Evolutionary conservation across 2,797 vertebrate species (phyloP).

Genomic region (Spatula versicolor): DNA sequence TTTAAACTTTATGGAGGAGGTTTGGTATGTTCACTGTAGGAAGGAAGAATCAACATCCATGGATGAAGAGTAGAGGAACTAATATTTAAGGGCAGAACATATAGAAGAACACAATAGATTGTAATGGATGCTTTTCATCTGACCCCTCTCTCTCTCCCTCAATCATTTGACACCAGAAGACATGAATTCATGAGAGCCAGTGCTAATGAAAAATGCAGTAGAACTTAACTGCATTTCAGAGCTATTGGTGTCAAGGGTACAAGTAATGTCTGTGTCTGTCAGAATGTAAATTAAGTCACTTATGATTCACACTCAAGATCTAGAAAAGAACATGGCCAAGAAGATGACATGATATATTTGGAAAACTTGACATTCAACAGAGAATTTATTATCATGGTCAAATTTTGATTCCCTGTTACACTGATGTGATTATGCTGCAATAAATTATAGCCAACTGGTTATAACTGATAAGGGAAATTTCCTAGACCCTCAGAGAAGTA

Average conservation of each 20-base stretch:
- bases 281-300: background rate
- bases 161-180: conserved; percentile 4
- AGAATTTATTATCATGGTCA: background rate
- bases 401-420: background rate
- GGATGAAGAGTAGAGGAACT: background rate
- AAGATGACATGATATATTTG: background rate
- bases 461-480: background rate
- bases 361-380: background rate
- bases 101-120: conserved; percentile 10
- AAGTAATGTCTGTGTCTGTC: conserved; percentile 17
- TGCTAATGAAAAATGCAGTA: conserved; percentile 61
- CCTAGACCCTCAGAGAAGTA: background rate
- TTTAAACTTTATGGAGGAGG: background rate
- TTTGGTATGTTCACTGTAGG: background rate
- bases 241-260: conserved; percentile 47
- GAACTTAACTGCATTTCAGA: conserved; percentile 44
- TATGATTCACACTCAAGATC: conserved; percentile 5
- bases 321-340: background rate
- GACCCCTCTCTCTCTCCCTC: background rate
- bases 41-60: background rate
- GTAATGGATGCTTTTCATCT: conserved; percentile 7
- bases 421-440: background rate
- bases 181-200: background rate
- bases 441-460: background rate
- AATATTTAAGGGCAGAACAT: background rate